Base-by-base conservation (phyloP, 2,797 vertebrate species). In the Tragelaphus eurycerus region DNA sequence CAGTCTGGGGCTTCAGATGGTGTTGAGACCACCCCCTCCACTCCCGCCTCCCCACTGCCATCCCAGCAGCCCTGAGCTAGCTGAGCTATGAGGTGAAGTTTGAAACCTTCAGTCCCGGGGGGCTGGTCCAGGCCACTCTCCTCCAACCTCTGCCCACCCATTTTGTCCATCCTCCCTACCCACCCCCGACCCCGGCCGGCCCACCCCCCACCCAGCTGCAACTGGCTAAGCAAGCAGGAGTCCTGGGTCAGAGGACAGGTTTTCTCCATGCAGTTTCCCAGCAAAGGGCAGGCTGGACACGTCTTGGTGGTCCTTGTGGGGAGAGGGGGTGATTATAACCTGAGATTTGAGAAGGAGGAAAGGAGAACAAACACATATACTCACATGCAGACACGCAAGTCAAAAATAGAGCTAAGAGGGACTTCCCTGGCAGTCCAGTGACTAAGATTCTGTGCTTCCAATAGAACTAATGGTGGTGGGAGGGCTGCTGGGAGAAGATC, bases 141-240 rank as follows among this genome's bases (percentile, higher is more conserved):
- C 27, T 43, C 48, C 27, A 2, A n/a, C 48, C 82, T 43, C 27
- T 25, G 19, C 25, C 60, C 46, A 13, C 34, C 34, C 3, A 1
- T 34, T 50, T 54, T 4, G 12, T 25, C n/a, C 21, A 13, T 12
- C 62, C 38, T 25, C 59, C 34, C 90, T 8, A 7, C 27, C 60
- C 27, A 16, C 4, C 13, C 54, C 46, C 8, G 2, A 23, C 34
- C 67, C 67, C 1, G 17, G 19, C 85, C 0, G 0, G 11, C 4
- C 0, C 0, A 29, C 38, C n/a, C 17, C 95, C 31, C 15, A 93
- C 97, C 93, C 62, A 86, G 78, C 7, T 59, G 21, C 83, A 91
- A 79, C 95, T 82, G 96, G 90, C 54, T 76, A 31, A 97, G 9
- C 8, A n/a, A 31, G 34, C 96, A 97, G 90, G 90, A 57, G n/a